Evolutionary conservation across 2,888 invertebrate genomes (phyloP).

Genomic region (Chymomyza amoena): DNA sequence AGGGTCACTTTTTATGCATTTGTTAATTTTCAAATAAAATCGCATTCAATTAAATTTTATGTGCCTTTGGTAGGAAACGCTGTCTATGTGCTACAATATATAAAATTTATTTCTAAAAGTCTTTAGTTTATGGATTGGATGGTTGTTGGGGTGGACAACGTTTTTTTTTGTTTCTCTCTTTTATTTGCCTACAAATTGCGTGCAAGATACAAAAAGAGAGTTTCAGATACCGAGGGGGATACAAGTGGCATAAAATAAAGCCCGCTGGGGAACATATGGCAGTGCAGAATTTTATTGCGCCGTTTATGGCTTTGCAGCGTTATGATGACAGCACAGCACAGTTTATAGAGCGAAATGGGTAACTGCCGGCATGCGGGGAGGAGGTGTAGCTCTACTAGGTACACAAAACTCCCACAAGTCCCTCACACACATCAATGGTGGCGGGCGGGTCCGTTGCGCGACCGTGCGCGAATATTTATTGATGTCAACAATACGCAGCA

Average conservation of each 20-base stretch:
- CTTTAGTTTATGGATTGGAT: conserved; percentile 64
- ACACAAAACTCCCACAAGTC: conserved; percentile 1
- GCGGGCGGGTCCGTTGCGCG: conserved; percentile 10
- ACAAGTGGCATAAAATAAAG: conserved; percentile 65
- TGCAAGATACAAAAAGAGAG: conserved; percentile 30
- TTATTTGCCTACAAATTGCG: conserved; percentile 59
- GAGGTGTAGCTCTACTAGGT: background rate
- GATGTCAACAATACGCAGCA: conserved; percentile 58
- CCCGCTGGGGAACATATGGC: conserved; percentile 74
- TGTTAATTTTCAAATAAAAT: conserved; percentile 53
- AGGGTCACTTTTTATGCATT: conserved; percentile 37
- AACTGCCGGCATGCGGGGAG: background rate
- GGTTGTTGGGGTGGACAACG: conserved; percentile 1
- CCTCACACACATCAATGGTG: background rate
- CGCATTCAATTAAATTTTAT: conserved; percentile 50
- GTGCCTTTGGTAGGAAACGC: conserved; percentile 8
- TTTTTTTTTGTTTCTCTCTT: background rate
- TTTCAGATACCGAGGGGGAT: conserved; percentile 14
- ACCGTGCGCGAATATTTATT: conserved; percentile 70
- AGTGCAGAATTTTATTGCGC: conserved; percentile 71
- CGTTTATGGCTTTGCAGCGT: conserved; percentile 72
- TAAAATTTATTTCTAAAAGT: conserved; percentile 67
- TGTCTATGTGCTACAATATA: conserved; percentile 68
- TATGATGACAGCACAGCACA: conserved; percentile 31
- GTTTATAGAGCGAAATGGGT: background rate